Evolutionary conservation across 2,797 vertebrate genomes (phyloP), one percentile per base, ranked within the genome.

Genomic region (Mormyrus proboscirostris): DNA sequence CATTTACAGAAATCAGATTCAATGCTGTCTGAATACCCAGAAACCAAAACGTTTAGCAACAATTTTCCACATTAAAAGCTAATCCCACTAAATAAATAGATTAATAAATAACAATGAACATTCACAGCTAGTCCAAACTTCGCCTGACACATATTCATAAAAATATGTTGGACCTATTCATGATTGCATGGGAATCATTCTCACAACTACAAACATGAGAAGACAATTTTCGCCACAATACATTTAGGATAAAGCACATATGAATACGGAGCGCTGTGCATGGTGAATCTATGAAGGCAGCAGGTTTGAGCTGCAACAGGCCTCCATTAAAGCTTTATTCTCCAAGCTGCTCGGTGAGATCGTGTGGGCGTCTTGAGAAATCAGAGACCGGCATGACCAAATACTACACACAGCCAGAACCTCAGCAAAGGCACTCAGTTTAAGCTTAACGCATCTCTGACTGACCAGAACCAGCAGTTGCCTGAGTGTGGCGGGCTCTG

Each of bases 21-120:
- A 47, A 44, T 47, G 8, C 76, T 47, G 19, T 82, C 41, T 47
- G 41, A 55, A 38, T 86, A 86, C 84, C 53, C n/a, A 86, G 84
- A 25, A 86, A 51, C 50, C 84, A 53, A 29, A 86, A 55, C 4
- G 0, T 47, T 49, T 49, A 86, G 47, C 25, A 29, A 55, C 83
- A 50, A 49, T 38, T 86, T 53, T 55, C 84, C 84, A 53, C 25
- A 53, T 86, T 53, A 53, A 86, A 86, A 86, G 50, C 29, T 33
- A 86, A 53, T 38, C 83, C 82, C 47, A 85, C 49, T 85, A 85
- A 85, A 49, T 85, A 85, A 49, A 84, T 85, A 85, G 50, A 51
- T 51, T 51, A 82, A 82, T 82, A 82, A 82, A 82, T 44, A 79
- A 44, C 9, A 82, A 82, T 44, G 8, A 86, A 86, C 25, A 86